Conservation (phyloP, 2,888 invertebrate species). For the Elegia similella region DNA sequence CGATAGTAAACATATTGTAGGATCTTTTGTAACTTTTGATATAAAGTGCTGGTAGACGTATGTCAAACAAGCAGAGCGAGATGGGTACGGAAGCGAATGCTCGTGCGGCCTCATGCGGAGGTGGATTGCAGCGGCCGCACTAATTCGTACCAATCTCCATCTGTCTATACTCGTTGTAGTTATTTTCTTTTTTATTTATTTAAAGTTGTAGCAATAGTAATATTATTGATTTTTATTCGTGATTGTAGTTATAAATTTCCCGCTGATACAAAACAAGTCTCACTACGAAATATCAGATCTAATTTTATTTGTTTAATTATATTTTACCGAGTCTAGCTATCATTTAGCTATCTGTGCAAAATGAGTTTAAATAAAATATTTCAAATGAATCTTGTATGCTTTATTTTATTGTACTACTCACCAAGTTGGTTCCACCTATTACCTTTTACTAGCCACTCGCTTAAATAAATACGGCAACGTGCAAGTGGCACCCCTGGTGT, state of each 20-base stretch:
- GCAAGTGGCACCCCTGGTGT: too few species aligned
- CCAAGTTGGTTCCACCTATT: not conserved
- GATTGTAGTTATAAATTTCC: conserved; percentile 36
- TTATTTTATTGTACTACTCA: conserved; percentile 25
- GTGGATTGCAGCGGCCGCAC: conserved; percentile 49
- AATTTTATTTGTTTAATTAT: conserved; percentile 58
- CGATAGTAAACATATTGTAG: conserved; percentile 64
- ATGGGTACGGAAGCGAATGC: conserved; percentile 70
- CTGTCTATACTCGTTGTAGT: conserved; percentile 74
- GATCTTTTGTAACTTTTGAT: conserved; percentile 79
- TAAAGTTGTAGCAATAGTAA: conserved; percentile 72
- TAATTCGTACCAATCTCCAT: conserved; percentile 74
- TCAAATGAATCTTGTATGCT: conserved; percentile 49
- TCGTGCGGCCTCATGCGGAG: conserved; percentile 54
- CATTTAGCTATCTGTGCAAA: conserved; percentile 64
- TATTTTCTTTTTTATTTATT: conserved; percentile 76
- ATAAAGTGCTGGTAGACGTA: conserved; percentile 76
- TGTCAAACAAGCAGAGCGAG: conserved; percentile 61
- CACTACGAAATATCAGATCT: conserved; percentile 44
- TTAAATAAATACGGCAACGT: too few species aligned
- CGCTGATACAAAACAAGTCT: conserved; percentile 41
- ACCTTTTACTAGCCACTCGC: too few species aligned
- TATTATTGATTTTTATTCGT: conserved; percentile 52
- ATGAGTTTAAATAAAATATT: conserved; percentile 76
- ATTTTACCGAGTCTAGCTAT: conserved; percentile 62